Conservation (phyloP, 2,113 vertebrate genomes). For the Cercopithecus mona region DNA sequence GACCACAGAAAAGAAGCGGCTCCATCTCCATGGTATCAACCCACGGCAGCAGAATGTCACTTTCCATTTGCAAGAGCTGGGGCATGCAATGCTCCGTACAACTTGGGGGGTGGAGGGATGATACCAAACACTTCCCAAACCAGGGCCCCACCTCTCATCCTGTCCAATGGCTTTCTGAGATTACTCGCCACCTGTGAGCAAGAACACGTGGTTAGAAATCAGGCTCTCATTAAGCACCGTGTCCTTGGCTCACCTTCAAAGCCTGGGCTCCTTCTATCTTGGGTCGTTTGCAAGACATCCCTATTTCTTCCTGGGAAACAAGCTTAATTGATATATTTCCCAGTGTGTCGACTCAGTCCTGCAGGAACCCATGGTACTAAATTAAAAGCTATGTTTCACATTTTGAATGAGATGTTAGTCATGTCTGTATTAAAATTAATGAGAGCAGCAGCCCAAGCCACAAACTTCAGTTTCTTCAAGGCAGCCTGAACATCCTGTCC, state of each 20-base stretch:
- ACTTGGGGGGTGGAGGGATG: accelerated
- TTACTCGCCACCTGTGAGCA: accelerated
- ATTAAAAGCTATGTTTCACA: constrained; percentile 42
- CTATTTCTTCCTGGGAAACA: neutral
- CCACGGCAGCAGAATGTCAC: accelerated
- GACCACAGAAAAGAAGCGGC: accelerated
- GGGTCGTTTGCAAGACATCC: neutral
- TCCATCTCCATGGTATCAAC: accelerated
- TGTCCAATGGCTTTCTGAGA: accelerated
- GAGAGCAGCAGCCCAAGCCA: neutral
- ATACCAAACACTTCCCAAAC: too few species aligned
- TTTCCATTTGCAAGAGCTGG: neutral
- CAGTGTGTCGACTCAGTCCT: neutral
- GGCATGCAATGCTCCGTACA: accelerated
- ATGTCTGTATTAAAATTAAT: constrained; percentile 40
- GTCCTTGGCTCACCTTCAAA: neutral
- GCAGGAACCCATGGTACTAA: neutral
- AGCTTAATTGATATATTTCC: constrained; percentile 6
- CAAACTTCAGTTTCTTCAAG: neutral
- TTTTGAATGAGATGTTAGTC: neutral
- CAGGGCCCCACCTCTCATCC: accelerated
- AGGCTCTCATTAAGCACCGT: neutral
- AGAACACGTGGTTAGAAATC: accelerated
- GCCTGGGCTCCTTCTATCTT: accelerated
- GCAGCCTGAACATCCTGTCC: neutral